These are phyloP conservation scores for Hucho hucho DNA, from an alignment of 2,113 vertebrate species.

Conservation along the genomic window DNA sequence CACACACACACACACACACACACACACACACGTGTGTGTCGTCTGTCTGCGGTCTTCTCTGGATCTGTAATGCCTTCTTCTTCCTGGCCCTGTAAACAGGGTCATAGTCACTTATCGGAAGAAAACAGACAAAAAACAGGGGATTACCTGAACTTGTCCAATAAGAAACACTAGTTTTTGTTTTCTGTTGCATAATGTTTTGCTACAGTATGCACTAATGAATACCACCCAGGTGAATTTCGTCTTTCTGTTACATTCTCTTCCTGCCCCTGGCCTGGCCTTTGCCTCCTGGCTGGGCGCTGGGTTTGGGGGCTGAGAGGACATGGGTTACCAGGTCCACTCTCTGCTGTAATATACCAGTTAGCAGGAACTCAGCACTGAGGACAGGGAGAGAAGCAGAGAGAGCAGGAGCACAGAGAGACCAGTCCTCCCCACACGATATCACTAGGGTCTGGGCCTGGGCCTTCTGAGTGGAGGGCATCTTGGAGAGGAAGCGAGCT, in stretches of 20 bases:
- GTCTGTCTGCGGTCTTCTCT: neutral
- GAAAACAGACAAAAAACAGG: too few species aligned
- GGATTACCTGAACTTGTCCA: too few species aligned
- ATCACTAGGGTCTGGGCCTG: constrained; percentile 81
- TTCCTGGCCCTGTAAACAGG: too few species aligned
- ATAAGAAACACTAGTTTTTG: too few species aligned
- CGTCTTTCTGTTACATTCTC: constrained; percentile 37
- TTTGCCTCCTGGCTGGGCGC: constrained; percentile 40
- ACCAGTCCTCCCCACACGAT: constrained; percentile 80
- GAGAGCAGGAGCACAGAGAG: constrained; percentile 67
- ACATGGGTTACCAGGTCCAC: constrained; percentile 66
- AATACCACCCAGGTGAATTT: neutral
- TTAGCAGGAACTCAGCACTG: constrained; percentile 82
- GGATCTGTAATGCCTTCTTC: neutral
- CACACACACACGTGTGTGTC: too few species aligned
- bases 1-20: too few species aligned
- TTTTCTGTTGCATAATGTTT: too few species aligned
- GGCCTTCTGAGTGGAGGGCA: constrained; percentile 83
- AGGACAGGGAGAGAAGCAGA: constrained; percentile 74
- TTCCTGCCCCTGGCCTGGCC: constrained; percentile 41
- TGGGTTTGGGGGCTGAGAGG: constrained; percentile 46
- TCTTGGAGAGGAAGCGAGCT: constrained; percentile 78
- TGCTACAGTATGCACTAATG: too few species aligned
- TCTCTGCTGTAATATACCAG: constrained; percentile 84
- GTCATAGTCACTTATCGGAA: too few species aligned